Evolutionary conservation across 2,888 invertebrate species (phyloP).

Genomic region (Hoplodrina blanda): DNA sequence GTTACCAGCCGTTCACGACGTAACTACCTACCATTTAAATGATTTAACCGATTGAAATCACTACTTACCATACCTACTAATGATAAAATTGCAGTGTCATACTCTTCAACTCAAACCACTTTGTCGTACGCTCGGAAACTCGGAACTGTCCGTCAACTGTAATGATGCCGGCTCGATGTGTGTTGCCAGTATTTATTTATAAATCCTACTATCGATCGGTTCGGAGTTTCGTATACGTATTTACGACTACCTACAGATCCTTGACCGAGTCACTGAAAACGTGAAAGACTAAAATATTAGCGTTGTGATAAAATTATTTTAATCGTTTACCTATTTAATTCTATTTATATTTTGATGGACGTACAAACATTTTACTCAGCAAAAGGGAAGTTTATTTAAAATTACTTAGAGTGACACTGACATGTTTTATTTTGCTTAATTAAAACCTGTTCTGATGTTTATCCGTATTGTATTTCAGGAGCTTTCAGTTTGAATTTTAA

Average conservation of each 20-base stretch:
- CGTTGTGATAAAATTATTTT: slow-evolving; percentile 22
- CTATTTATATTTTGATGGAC: slow-evolving; percentile 21
- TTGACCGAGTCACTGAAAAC: slow-evolving; percentile 74
- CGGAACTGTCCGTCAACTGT: slow-evolving; percentile 58
- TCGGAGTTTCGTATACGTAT: slow-evolving; percentile 62
- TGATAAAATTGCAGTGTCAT: slow-evolving; percentile 57
- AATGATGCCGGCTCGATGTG: slow-evolving; percentile 50
- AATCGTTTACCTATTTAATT: slow-evolving; percentile 8
- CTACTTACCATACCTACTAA: slow-evolving; percentile 27
- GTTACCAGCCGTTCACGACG: slow-evolving; percentile 36
- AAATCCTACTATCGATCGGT: slow-evolving; percentile 61
- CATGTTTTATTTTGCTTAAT: slow-evolving; percentile 42
- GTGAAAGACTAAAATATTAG: slow-evolving; percentile 49
- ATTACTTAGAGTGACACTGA: slow-evolving; percentile 31
- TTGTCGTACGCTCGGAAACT: slow-evolving; percentile 44
- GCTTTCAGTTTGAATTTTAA: slow-evolving; percentile 40
- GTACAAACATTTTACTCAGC: slow-evolving; percentile 1
- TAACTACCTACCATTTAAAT: slow-evolving; percentile 25
- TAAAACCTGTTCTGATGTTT: slow-evolving; percentile 40
- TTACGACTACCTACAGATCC: slow-evolving; percentile 63
- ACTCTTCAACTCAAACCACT: slow-evolving; percentile 55
- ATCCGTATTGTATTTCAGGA: slow-evolving; percentile 28
- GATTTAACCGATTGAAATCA: slow-evolving; percentile 35
- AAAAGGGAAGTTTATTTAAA: slow-evolving; percentile 13
- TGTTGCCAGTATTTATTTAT: slow-evolving; percentile 65